Percentiles rank a stretch among this genome's conserved stretches.
Conservation (phyloP, 2,113 vertebrate genomes). For the Callospermophilus lateralis region DNA sequence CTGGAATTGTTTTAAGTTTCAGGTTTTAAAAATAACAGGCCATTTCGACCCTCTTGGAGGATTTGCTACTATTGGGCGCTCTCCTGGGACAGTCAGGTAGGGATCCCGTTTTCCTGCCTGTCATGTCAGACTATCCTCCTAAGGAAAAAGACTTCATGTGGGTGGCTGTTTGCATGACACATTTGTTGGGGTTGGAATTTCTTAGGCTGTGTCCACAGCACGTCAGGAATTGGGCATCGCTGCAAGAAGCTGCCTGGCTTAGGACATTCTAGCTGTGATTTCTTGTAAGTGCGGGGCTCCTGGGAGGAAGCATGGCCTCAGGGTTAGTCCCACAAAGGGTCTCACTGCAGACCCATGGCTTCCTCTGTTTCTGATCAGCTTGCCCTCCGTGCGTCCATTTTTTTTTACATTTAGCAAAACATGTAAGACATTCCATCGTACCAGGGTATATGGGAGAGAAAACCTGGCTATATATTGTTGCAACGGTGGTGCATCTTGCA, state of each 20-base stretch:
- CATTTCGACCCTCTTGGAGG: not conserved
- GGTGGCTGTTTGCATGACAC: not conserved
- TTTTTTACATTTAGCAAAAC: not conserved
- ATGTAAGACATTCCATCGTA: too few relatives aligned
- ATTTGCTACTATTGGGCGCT: constrained; percentile 47
- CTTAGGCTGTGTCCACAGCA: accelerated
- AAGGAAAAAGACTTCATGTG: not conserved
- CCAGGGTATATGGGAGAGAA: not conserved
- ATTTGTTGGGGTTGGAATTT: not conserved
- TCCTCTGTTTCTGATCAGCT: not conserved
- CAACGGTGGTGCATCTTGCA: too few relatives aligned
- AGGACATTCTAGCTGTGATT: not conserved
- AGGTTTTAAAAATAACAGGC: constrained; percentile 67
- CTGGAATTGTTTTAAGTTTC: constrained; percentile 57
- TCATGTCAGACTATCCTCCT: not conserved
- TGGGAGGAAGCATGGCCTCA: not conserved
- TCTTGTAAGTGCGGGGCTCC: not conserved
- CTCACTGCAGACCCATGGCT: not conserved
- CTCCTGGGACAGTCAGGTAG: not conserved
- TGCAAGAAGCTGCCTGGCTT: not conserved
- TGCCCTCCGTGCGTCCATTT: not conserved
- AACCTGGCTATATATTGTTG: too few relatives aligned
- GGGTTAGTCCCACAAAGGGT: not conserved
- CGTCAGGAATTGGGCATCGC: not conserved
- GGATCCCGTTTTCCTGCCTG: constrained; percentile 11